Evolutionary conservation across 2,113 vertebrate species (phyloP).

Genomic region (Columba janthina): DNA sequence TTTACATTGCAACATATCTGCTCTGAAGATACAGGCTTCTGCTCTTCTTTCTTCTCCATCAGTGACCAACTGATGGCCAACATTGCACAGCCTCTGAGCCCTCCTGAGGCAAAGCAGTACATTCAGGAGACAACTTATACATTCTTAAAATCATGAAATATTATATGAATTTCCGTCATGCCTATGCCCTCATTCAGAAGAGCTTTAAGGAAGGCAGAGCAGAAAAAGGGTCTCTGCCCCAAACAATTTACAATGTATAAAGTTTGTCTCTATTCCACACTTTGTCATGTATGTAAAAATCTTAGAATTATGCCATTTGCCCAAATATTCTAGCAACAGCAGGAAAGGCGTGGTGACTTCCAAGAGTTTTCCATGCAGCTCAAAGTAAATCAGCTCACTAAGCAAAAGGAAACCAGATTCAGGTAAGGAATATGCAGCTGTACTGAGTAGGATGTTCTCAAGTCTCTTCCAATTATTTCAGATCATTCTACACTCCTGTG

Average conservation of each 20-base stretch:
- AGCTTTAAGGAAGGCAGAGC: not conserved
- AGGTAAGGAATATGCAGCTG: not conserved
- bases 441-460: not conserved
- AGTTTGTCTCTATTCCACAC: not conserved
- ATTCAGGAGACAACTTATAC: not conserved
- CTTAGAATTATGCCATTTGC: not conserved
- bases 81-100: not conserved
- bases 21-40: not conserved
- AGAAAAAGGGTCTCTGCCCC: not conserved
- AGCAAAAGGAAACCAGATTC: not conserved
- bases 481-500: not conserved
- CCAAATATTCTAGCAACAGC: not conserved
- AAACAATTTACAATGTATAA: not conserved
- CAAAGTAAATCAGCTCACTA: not conserved
- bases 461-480: constrained; percentile 27
- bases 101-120: not conserved
- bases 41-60: not conserved
- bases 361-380: not conserved
- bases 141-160: accelerated
- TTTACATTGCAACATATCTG: not conserved
- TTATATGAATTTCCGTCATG: not conserved
- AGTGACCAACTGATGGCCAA: not conserved
- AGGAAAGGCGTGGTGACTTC: not conserved
- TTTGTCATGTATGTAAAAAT: not conserved
- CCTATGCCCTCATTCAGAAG: not conserved